Percentiles rank a stretch among this genome's conserved stretches.
Evolutionary conservation across 2,797 vertebrate genomes (phyloP).

Genomic region (Pseudocheirus occidentalis): DNA sequence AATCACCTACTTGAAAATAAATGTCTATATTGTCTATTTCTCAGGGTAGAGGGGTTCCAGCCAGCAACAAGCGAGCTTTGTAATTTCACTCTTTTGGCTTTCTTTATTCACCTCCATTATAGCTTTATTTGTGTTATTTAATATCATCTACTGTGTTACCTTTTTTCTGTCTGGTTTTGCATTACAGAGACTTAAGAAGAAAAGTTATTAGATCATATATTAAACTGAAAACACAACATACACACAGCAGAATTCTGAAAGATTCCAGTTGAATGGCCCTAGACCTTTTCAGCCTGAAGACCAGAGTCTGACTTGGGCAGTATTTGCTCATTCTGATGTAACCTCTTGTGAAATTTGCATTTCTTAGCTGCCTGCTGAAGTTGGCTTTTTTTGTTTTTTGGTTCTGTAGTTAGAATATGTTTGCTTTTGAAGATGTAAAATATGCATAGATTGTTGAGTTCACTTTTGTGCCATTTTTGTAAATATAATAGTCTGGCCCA

Average conservation of each 20-base stretch:
- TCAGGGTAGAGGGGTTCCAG: conserved; percentile 89
- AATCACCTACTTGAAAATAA: conserved; percentile 86
- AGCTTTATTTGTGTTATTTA: conserved; percentile 86
- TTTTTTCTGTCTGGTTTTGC: conserved; percentile 80
- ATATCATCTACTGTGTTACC: conserved; percentile 84
- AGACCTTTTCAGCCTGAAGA: conserved; percentile 90
- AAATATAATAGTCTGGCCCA: conserved; percentile 99
- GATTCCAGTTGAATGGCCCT: conserved; percentile 92
- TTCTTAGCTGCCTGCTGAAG: conserved; percentile 86
- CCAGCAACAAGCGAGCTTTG: conserved; percentile 89
- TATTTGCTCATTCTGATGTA: conserved; percentile 92
- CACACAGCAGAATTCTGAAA: conserved; percentile 83
- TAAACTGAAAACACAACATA: conserved; percentile 82
- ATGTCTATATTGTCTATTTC: conserved; percentile 90
- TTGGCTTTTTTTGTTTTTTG: conserved; percentile 84
- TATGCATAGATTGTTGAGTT: conserved; percentile 93
- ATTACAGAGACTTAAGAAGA: conserved; percentile 84
- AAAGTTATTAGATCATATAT: conserved; percentile 80
- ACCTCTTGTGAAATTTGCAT: conserved; percentile 88
- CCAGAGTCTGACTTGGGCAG: conserved; percentile 92
- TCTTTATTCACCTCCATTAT: conserved; percentile 89
- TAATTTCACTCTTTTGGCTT: conserved; percentile 88
- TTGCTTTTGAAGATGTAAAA: conserved; percentile 86
- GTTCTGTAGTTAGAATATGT: conserved; percentile 87
- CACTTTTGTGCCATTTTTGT: conserved; percentile 99